Conservation (phyloP, 2,888 invertebrate species). For the Melieria picta region DNA sequence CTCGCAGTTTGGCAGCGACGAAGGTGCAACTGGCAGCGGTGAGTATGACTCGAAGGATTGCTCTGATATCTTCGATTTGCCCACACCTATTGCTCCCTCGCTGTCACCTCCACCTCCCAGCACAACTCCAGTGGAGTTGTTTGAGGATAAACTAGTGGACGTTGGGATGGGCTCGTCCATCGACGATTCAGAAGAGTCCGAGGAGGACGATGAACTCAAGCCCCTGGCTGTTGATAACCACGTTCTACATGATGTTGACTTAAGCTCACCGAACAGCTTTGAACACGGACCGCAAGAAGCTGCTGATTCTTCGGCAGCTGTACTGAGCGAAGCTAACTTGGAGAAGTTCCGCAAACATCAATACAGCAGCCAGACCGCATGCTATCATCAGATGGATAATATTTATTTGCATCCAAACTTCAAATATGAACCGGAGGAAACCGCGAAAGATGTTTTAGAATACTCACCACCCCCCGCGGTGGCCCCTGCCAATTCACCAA, state of each 20-base stretch:
- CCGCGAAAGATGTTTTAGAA: conserved; percentile 37
- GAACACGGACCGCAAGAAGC: conserved; percentile 41
- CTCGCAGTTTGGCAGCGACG: conserved; percentile 56
- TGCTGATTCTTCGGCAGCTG: conserved; percentile 30
- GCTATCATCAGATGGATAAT: conserved; percentile 52
- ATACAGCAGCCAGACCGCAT: conserved; percentile 32
- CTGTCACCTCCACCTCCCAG: conserved; percentile 47
- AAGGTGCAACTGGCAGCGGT: conserved; percentile 37
- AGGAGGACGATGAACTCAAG: conserved; percentile 65
- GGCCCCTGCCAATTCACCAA: conserved; percentile 52
- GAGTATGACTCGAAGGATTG: conserved; percentile 42
- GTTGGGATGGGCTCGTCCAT: conserved; percentile 60
- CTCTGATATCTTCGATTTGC: conserved; percentile 38
- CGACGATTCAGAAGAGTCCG: conserved; percentile 61
- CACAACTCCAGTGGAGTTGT: conserved; percentile 46
- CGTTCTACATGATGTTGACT: conserved; percentile 56
- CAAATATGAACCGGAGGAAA: conserved; percentile 42
- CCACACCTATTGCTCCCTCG: conserved; percentile 48
- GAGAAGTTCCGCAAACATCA: conserved; percentile 59
- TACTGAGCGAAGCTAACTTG: conserved; percentile 60
- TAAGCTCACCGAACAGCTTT: conserved; percentile 35
- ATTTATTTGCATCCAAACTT: conserved; percentile 61
- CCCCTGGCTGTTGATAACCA: conserved; percentile 65
- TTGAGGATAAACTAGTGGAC: conserved; percentile 53
- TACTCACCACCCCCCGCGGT: conserved; percentile 53